Evolutionary conservation across 2,888 invertebrate genomes (phyloP).

Genomic region (Pteria penguin): DNA sequence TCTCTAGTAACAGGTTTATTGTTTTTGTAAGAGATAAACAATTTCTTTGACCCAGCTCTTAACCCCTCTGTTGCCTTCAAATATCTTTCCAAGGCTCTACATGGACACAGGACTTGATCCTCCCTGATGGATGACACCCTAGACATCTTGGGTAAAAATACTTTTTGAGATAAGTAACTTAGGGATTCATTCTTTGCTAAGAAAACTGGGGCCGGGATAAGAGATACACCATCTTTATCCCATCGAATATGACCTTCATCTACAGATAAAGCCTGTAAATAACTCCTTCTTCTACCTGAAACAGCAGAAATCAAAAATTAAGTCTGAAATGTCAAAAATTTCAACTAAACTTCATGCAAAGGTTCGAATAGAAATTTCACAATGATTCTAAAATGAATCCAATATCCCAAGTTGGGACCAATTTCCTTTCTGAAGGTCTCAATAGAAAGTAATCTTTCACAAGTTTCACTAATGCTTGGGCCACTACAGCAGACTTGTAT

Average conservation of each 20-base stretch:
- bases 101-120: no score
- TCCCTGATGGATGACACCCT: no score
- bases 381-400: constrained; percentile 9
- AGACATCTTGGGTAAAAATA: no score
- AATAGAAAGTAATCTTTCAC: constrained; percentile 8
- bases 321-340: background rate
- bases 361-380: constrained; percentile 6
- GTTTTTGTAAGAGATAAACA: no score
- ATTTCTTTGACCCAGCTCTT: no score
- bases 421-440: constrained; percentile 1
- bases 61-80: no score
- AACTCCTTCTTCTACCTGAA: constrained; percentile 17
- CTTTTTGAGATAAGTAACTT: no score
- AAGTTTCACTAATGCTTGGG: background rate
- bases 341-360: background rate
- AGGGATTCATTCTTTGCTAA: no score
- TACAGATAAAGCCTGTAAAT: constrained; percentile 6
- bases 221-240: constrained; percentile 5
- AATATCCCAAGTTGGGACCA: constrained; percentile 8
- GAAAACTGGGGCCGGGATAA: background rate
- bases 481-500: constrained; percentile 12
- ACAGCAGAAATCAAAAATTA: background rate
- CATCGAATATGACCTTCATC: constrained; percentile 15
- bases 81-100: no score
- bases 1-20: no score